Percentiles rank a stretch among this genome's conserved stretches.
Evolutionary conservation across 1,140 invertebrate species (phyloP).

Genomic region (Melanaphis sacchari): DNA sequence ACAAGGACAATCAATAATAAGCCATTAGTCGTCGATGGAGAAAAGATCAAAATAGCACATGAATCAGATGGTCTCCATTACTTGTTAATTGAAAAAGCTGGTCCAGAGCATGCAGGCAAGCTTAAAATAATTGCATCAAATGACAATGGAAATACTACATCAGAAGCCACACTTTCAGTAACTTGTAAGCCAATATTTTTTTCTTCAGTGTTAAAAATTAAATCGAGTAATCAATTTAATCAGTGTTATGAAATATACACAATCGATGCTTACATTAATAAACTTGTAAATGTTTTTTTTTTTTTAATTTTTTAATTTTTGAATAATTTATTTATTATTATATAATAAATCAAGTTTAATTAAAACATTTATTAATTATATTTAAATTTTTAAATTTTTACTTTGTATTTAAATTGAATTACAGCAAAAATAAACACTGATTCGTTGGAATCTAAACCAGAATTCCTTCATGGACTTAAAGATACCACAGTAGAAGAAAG

Average conservation of each 20-base stretch:
- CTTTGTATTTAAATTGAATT: background rate
- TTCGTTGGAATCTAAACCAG: slow-evolving; percentile 74
- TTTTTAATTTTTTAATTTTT: background rate
- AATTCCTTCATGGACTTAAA: slow-evolving; percentile 76
- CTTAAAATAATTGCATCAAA: slow-evolving; percentile 81
- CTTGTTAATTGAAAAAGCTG: slow-evolving; percentile 72
- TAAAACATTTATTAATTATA: background rate
- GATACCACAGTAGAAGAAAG: slow-evolving; percentile 83
- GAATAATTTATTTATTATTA: background rate
- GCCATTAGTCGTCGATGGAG: slow-evolving; percentile 77
- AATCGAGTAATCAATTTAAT: background rate
- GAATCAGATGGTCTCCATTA: slow-evolving; percentile 75
- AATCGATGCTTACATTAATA: background rate
- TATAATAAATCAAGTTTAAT: background rate
- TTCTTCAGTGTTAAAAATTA: background rate
- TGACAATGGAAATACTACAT: slow-evolving; percentile 74
- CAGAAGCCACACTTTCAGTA: slow-evolving; percentile 74
- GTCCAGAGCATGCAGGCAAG: slow-evolving; percentile 74
- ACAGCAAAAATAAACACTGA: slow-evolving; percentile 65
- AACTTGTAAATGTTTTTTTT: too few relatives aligned
- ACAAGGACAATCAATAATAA: slow-evolving; percentile 74
- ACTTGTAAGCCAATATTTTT: slow-evolving; percentile 61
- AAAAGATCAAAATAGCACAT: slow-evolving; percentile 71
- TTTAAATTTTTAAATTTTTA: background rate
- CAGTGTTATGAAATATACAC: background rate